Base-by-base conservation (phyloP, 2,888 invertebrate genomes). In the Argyresthia goedartella region DNA sequence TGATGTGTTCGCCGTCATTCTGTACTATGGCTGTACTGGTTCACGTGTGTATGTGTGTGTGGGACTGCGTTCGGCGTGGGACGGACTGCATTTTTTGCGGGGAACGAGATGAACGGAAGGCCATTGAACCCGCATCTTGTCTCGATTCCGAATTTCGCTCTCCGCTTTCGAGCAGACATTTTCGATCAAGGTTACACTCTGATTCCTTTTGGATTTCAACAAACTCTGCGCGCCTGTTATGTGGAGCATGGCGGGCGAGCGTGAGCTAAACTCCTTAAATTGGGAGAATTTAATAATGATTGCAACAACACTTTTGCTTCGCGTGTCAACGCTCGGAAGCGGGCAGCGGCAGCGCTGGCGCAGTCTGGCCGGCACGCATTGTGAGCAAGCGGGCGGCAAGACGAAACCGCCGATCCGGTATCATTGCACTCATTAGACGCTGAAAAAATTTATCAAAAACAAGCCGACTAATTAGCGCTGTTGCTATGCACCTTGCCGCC, bases 81-180 rank as follows among this genome's bases (percentile, higher is more conserved):
- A 78, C 75, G 82, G 71, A 73, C 69, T 86, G 82, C 84, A 86
- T 82, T 86, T 86, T 86, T 86, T 86, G 84, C 81, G 73, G 6
- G 69, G 66, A 71, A 65, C 63, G 71, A 81, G 77, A 84, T 78
- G 81, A 80, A 77, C 76, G 74, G 69, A 62, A 70, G 81, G 76
- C 78, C 77, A 65, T 70, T 76, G 82, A 85, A 78, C 85, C 68
- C 67, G 61, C 66, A 66, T 65, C 68, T 67, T 68, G 76, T 75
- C 80, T 78, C 76, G 73, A 71, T 36, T 11, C 76, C 72, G 68
- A 81, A 81, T 72, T 76, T 80, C 69, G 72, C 76, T 74, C 39
- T 11, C 39, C 9, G 39, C 39, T 39, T n/a, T 11, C 9, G 39
- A 9, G 39, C 39, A 8, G 39, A 9, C 39, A 43, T n/a, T 43